Conservation (phyloP, 2,113 vertebrate species). For the Monopterus albus region DNA sequence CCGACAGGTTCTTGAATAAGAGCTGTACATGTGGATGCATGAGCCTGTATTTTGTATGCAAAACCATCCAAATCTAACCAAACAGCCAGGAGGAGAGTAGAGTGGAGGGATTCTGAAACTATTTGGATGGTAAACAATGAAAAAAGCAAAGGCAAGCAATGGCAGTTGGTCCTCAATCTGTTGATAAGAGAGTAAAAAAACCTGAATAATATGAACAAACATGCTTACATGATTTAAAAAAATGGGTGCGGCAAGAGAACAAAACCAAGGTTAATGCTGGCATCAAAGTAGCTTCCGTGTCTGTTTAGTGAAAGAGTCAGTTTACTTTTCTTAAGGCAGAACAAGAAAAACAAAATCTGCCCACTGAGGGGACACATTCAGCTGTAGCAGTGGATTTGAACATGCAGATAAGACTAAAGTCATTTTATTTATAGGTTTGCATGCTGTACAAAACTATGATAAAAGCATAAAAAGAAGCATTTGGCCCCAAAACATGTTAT, state of each 20-base stretch:
- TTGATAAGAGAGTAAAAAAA: slow-evolving; percentile 17
- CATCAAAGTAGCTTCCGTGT: slow-evolving; percentile 47
- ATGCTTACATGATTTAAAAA: slow-evolving; percentile 47
- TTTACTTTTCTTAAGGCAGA: slow-evolving; percentile 41
- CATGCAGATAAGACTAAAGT: slow-evolving; percentile 67
- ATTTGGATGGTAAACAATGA: slow-evolving; percentile 58
- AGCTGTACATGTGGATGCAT: slow-evolving; percentile 6
- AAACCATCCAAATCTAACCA: slow-evolving; percentile 32
- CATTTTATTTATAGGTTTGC: slow-evolving; percentile 72
- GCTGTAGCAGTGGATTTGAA: slow-evolving; percentile 39
- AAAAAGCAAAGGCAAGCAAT: slow-evolving; percentile 37
- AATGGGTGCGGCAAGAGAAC: slow-evolving; percentile 16
- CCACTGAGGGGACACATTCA: slow-evolving; percentile 17
- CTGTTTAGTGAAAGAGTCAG: slow-evolving; percentile 41
- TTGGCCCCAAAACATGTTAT: slow-evolving; percentile 54
- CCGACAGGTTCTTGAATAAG: neutral
- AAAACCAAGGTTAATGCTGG: slow-evolving; percentile 41
- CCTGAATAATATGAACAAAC: slow-evolving; percentile 27
- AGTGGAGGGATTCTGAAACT: slow-evolving; percentile 9
- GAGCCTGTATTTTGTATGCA: slow-evolving; percentile 29
- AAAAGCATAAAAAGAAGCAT: slow-evolving; percentile 73
- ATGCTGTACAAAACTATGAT: slow-evolving; percentile 83
- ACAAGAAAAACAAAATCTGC: slow-evolving; percentile 26
- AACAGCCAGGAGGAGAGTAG: slow-evolving; percentile 20
- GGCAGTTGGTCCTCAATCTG: slow-evolving; percentile 58